Evolutionary conservation across 2,797 vertebrate species (phyloP).

Genomic region (Philypnodon macrostomus): DNA sequence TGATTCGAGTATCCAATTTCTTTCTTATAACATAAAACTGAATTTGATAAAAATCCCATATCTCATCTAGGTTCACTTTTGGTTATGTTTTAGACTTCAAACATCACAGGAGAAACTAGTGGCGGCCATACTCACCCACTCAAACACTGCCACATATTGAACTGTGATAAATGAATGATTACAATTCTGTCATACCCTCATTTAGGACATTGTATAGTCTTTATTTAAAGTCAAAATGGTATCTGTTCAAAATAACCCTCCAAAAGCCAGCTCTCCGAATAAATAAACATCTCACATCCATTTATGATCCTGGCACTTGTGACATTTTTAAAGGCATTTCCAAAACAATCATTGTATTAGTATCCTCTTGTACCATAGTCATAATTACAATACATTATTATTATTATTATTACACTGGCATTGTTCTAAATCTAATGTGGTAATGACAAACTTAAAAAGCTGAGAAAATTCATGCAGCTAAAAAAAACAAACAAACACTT

Average conservation of each 20-base stretch:
- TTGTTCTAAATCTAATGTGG: conserved; percentile 11
- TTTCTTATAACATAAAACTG: too few species aligned
- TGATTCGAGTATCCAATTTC: too few species aligned
- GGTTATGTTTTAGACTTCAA: too few species aligned
- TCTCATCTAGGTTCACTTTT: too few species aligned
- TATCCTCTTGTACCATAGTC: conserved; percentile 27
- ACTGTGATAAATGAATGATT: conserved; percentile 2
- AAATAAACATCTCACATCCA: conserved; percentile 15
- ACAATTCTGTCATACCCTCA: background rate
- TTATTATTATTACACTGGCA: too few species aligned
- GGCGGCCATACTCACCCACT: too few species aligned
- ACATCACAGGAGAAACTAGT: background rate
- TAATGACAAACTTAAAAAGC: conserved; percentile 16
- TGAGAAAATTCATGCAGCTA: conserved; percentile 50
- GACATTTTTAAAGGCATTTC: conserved; percentile 42
- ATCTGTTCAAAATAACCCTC: background rate
- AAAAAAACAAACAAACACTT: conserved; percentile 85
- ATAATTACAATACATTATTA: background rate
- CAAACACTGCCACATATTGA: background rate
- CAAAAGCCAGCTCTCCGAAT: background rate
- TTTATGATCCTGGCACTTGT: conserved; percentile 45
- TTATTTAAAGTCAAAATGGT: background rate
- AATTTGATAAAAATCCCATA: too few species aligned
- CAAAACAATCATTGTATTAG: conserved; percentile 26
- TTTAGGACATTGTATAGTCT: background rate